phyloP scores from a whole-genome alignment of 2,888 invertebrate genomes.

The Hypsopygia costalis region DNA sequence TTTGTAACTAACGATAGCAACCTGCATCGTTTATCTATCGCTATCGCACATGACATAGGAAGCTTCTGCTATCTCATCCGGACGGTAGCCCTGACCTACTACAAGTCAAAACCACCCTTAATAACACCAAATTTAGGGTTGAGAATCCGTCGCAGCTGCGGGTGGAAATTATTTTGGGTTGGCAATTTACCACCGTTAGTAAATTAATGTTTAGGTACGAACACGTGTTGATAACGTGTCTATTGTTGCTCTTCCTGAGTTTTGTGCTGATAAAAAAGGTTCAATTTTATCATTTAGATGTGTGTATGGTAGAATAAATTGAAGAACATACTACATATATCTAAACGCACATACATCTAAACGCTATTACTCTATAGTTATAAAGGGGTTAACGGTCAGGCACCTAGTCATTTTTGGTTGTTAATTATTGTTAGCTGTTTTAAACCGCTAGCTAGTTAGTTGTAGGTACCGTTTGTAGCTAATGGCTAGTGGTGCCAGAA shows the following conservation, averaged over 20 bases:
- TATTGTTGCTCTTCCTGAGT: slow-evolving; percentile 1
- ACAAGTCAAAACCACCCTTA: background rate
- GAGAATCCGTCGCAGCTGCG: background rate
- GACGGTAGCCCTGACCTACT: slow-evolving; percentile 9
- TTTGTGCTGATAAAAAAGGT: background rate
- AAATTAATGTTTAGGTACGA: slow-evolving; percentile 1
- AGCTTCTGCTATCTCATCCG: slow-evolving; percentile 20
- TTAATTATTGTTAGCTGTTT: too few relatives aligned
- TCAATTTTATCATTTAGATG: background rate
- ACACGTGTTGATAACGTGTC: slow-evolving; percentile 8
- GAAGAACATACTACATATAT: too few relatives aligned
- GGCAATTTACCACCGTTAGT: slow-evolving; percentile 3
- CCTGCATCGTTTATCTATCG: slow-evolving; percentile 19
- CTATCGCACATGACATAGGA: slow-evolving; percentile 18
- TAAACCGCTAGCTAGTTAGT: too few relatives aligned
- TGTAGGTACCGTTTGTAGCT: too few relatives aligned
- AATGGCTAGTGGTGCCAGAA: too few relatives aligned
- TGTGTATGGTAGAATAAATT: too few relatives aligned
- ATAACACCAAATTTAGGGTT: background rate
- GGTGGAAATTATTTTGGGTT: slow-evolving; percentile 7
- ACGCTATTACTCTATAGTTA: too few relatives aligned
- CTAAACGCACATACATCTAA: too few relatives aligned
- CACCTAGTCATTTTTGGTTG: too few relatives aligned
- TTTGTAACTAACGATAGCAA: slow-evolving; percentile 7
- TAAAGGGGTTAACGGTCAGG: too few relatives aligned